Conservation (phyloP, 1,140 invertebrate genomes). For the Pogonomyrmex barbatus region DNA sequence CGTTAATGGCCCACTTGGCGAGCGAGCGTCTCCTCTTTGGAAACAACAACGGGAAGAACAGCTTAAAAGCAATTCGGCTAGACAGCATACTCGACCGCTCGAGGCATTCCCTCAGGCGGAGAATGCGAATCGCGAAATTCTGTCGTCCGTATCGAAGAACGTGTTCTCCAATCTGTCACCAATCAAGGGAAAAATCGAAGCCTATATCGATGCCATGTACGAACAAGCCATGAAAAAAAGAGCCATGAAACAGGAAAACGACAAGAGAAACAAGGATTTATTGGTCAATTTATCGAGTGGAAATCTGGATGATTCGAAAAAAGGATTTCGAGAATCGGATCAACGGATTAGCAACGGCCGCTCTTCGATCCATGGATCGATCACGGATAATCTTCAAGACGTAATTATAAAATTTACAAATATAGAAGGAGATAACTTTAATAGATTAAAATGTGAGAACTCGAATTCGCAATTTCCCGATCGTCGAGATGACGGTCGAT, state of each 20-base stretch:
- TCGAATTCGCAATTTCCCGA: background rate
- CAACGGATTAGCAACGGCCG: background rate
- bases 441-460: background rate
- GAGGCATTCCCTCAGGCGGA: background rate
- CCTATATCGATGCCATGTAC: slow-evolving; percentile 10
- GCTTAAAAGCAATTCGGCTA: background rate
- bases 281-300: background rate
- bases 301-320: background rate
- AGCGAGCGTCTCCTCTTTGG: background rate
- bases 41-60: background rate
- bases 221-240: background rate
- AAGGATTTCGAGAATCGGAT: background rate
- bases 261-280: background rate
- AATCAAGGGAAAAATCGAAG: slow-evolving; percentile 8
- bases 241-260: slow-evolving; percentile 7
- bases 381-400: background rate
- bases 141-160: background rate
- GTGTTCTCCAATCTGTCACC: background rate
- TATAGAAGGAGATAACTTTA: background rate
- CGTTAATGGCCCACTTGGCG: slow-evolving; percentile 43
- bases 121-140: background rate
- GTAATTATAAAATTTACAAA: background rate
- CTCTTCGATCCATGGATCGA: background rate
- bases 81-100: background rate
- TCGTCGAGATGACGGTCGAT: background rate